Evolutionary conservation across 2,113 vertebrate genomes (phyloP).

Genomic region (Albula goreensis): DNA sequence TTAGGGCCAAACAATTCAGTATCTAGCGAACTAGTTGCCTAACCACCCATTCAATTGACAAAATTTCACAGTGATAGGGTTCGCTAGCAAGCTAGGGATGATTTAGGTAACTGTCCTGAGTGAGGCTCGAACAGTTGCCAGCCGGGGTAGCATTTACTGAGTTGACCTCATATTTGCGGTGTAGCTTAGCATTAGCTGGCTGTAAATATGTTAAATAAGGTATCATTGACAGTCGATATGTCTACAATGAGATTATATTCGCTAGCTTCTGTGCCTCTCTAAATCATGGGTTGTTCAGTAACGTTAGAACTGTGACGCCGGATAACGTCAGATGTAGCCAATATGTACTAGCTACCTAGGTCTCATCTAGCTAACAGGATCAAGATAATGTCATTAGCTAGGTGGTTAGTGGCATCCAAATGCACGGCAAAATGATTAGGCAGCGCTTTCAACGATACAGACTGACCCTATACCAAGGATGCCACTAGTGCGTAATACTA

Average conservation of each 20-base stretch:
- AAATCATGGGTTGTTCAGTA: background rate
- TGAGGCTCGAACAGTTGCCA: no score
- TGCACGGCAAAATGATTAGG: no score
- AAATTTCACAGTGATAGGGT: background rate
- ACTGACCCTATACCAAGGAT: background rate
- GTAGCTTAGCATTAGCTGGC: no score
- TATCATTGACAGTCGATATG: no score
- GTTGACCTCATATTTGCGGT: no score
- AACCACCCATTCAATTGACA: background rate
- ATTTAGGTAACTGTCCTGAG: background rate
- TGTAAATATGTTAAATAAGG: no score
- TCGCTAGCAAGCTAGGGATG: background rate
- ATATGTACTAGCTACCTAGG: background rate
- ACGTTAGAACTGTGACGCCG: background rate
- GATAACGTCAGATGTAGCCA: background rate
- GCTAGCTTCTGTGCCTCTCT: background rate
- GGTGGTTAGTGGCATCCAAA: no score
- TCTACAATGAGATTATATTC: no score
- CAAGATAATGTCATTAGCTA: background rate
- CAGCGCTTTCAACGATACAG: background rate
- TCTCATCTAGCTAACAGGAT: background rate
- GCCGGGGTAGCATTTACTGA: no score
- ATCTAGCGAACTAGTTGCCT: background rate
- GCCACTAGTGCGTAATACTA: background rate
- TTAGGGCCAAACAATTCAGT: background rate